Percentiles rank a stretch among this genome's conserved stretches.
These are phyloP conservation scores for Anguilla pacifica DNA, from an alignment of 2,797 vertebrate genomes.

Conservation along the genomic window DNA sequence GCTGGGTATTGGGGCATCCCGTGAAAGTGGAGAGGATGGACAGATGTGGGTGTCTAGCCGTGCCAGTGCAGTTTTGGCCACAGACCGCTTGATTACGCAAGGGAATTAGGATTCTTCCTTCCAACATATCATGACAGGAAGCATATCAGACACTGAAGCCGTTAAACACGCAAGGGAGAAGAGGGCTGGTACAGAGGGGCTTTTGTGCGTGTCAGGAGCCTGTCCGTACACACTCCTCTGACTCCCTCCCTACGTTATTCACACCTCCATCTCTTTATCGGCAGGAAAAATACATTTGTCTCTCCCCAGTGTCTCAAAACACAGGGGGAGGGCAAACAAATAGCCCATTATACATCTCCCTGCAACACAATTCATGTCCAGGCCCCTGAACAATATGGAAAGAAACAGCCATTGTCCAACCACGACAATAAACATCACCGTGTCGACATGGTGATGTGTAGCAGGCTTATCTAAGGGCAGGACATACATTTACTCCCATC, in stretches of 20 bases:
- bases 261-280: not conserved
- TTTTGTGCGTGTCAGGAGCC: not conserved
- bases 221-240: not conserved
- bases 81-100: not conserved
- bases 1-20: not conserved
- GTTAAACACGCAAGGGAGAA: not conserved
- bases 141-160: not conserved
- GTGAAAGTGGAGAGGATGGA: not conserved
- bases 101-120: not conserved
- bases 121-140: not conserved
- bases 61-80: not conserved
- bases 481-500: not conserved
- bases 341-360: conserved; percentile 47
- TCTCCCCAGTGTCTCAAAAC: not conserved
- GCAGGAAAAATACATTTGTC: not conserved
- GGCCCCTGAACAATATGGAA: conserved; percentile 22
- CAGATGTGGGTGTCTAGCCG: not conserved
- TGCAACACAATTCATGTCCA: conserved; percentile 23
- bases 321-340: conserved; percentile 42
- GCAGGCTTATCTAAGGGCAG: not conserved
- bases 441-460: not conserved
- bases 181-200: not conserved
- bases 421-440: conserved; percentile 14
- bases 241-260: not conserved
- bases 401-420: conserved; percentile 19